phyloP scores from a whole-genome alignment of 1,140 invertebrate species.

The Choristoneura fumiferana region DNA sequence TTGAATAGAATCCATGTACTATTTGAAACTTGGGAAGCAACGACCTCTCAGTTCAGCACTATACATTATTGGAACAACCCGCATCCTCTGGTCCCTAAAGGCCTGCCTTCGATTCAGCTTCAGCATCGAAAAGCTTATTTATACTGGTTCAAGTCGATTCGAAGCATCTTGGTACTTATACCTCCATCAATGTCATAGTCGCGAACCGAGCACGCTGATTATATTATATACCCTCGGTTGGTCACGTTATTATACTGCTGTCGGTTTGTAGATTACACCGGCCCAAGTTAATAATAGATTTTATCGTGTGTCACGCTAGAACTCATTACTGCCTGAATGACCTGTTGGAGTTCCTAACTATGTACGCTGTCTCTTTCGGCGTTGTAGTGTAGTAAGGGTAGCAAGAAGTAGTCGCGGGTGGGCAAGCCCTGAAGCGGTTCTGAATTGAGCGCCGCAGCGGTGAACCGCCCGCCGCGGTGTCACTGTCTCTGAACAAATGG shows the following conservation, averaged over 20 bases:
- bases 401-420: no score
- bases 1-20: no score
- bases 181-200: slow-evolving; percentile 13
- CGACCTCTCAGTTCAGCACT: no score
- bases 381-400: no score
- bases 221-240: slow-evolving; percentile 8
- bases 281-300: slow-evolving; percentile 2
- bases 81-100: no score
- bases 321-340: not conserved
- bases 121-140: not conserved
- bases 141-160: not conserved
- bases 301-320: slow-evolving; percentile 3
- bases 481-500: slow-evolving; percentile 13
- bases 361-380: not conserved
- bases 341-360: not conserved
- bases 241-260: not conserved
- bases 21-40: no score
- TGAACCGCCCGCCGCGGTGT: not conserved
- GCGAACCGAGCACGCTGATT: slow-evolving; percentile 6
- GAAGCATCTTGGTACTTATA: not conserved
- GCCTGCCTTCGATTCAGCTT: no score
- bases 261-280: not conserved
- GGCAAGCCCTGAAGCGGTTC: no score
- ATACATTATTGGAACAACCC: no score
- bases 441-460: not conserved